Evolutionary conservation across 1,140 invertebrate genomes (phyloP), one percentile per base, ranked within the genome.

Genomic region (Plectrocnemia conspersa): DNA sequence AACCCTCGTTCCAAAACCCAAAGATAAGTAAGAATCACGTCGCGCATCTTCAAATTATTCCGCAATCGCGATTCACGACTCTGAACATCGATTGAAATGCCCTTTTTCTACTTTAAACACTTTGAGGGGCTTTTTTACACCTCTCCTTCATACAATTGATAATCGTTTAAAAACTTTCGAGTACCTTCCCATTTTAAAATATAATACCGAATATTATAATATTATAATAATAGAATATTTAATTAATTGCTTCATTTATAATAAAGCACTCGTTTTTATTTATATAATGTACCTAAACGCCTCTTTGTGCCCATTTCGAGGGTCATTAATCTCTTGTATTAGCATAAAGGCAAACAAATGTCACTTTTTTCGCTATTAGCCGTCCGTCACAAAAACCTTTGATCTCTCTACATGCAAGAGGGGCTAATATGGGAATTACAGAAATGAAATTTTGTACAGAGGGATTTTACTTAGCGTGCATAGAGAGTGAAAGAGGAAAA

Each of bases 61-160:
- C 47, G 47, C 47, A 50, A 50, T 50, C 47, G 32, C 47, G 47
- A 50, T 15, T 23, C 21, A 50, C 47, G 47, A 50, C 40, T 50
- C 47, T 5, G 7, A 50, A 38, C 47, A 38, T 27, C 47, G 29
- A 35, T 48, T 48, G 32, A 36, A 48, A 48, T 36, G 32, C 46
- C 15, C 32, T 35, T 24, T 2, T n/a, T n/a, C n/a, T n/a, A n/a
- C n/a, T n/a, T n/a, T n/a, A n/a, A n/a, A n/a, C n/a, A n/a, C n/a
- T n/a, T n/a, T n/a, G n/a, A n/a, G n/a, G n/a, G n/a, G n/a, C n/a
- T n/a, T n/a, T n/a, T n/a, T n/a, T n/a, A n/a, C n/a, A n/a, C n/a
- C n/a, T n/a, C n/a, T n/a, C n/a, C n/a, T n/a, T n/a, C n/a, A n/a
- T n/a, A n/a, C n/a, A n/a, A n/a, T n/a, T n/a, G n/a, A n/a, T n/a